Percentiles rank a stretch among this genome's conserved stretches.
Conservation (phyloP, 2,797 vertebrate species). For the Euthynnus affinis region DNA sequence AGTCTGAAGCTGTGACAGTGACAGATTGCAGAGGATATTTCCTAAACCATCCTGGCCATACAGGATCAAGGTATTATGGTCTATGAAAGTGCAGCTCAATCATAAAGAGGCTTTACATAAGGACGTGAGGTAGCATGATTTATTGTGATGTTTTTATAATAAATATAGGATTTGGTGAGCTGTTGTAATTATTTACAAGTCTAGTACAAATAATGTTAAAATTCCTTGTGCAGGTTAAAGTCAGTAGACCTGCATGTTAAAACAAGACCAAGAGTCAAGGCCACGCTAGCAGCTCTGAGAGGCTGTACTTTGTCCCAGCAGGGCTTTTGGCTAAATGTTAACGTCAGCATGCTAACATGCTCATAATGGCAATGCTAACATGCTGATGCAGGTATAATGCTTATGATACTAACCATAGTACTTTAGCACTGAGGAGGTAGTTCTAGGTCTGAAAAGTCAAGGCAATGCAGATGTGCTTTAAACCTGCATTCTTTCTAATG, state of each 20-base stretch:
- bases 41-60: conserved; percentile 33
- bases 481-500: too few species aligned
- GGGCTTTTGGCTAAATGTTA: background rate
- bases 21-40: conserved; percentile 64
- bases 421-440: too few species aligned
- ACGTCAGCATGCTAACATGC: too few species aligned
- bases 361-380: too few species aligned
- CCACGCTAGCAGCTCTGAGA: background rate
- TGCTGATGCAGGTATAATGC: background rate
- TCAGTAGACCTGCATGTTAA: background rate
- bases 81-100: conserved; percentile 31
- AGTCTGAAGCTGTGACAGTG: conserved; percentile 44
- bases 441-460: too few species aligned
- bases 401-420: background rate
- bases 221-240: conserved; percentile 6
- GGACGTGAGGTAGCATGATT: conserved; percentile 10
- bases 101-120: conserved; percentile 28
- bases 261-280: background rate
- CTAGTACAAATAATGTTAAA: background rate
- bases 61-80: conserved; percentile 42
- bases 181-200: background rate
- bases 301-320: background rate
- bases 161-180: background rate
- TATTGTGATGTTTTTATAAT: background rate
- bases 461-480: too few species aligned